Conservation (phyloP, 2,888 invertebrate genomes). For the Parthenolecanium corni region DNA sequence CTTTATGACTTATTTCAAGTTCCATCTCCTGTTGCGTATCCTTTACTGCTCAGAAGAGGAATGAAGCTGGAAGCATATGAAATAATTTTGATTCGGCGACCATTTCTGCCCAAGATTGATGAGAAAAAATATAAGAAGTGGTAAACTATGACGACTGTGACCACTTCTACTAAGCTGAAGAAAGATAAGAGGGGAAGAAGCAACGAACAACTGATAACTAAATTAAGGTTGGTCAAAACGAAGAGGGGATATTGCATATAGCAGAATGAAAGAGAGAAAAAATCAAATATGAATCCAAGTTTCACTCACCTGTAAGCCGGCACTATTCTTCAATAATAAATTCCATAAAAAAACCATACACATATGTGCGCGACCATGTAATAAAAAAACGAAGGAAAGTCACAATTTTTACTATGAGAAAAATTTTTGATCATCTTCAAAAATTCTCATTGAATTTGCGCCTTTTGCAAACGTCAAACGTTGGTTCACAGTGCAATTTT, state of each 20-base stretch:
- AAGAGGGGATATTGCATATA: conserved; percentile 20
- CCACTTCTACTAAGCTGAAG: too few species aligned
- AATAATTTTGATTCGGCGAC: too few species aligned
- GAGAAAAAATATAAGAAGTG: too few species aligned
- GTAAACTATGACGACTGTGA: too few species aligned
- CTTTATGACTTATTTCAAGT: too few species aligned
- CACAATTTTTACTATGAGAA: not conserved
- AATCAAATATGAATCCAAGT: not conserved
- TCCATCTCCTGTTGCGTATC: too few species aligned
- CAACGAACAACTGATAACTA: conserved; percentile 15
- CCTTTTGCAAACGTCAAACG: not conserved
- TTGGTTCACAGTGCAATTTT: not conserved
- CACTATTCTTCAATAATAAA: conserved; percentile 10
- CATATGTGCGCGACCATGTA: not conserved
- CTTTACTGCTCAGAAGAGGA: too few species aligned
- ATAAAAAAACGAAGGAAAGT: not conserved
- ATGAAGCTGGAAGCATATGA: too few species aligned
- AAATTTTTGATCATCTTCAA: conserved; percentile 4
- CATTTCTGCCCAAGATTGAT: too few species aligned
- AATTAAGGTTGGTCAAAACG: conserved; percentile 20
- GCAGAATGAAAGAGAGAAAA: too few species aligned
- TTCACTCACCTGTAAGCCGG: conserved; percentile 25
- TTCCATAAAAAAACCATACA: not conserved
- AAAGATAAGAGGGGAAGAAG: conserved; percentile 6
- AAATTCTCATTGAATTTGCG: conserved; percentile 18